Percentiles rank a stretch among this genome's conserved stretches.
Conservation (phyloP, 1,140 invertebrate genomes). For the Leptestheria dahalacensis region DNA sequence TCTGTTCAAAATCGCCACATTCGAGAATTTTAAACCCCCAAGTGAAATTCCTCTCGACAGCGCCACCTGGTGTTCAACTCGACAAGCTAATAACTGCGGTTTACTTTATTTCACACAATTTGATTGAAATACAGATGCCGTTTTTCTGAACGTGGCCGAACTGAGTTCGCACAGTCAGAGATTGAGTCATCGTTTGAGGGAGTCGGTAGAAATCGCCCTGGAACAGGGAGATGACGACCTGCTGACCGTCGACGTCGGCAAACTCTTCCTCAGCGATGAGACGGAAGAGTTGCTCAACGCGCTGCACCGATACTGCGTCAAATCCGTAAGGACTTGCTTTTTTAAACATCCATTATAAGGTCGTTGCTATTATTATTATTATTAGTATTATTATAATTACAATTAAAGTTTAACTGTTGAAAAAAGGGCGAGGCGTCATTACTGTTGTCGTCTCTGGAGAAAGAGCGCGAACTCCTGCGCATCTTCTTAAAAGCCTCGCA, state of each 20-base stretch:
- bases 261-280: slow-evolving; percentile 66
- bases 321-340: slow-evolving; percentile 23
- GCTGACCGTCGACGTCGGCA: slow-evolving; percentile 74
- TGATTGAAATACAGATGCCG: slow-evolving; percentile 37
- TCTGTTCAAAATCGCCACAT: no score
- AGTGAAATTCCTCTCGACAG: no score
- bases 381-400: not conserved
- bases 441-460: slow-evolving; percentile 75
- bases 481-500: slow-evolving; percentile 90
- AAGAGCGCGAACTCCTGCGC: slow-evolving; percentile 82
- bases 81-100: no score
- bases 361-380: no score
- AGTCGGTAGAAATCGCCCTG: slow-evolving; percentile 64
- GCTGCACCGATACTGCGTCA: slow-evolving; percentile 76
- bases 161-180: slow-evolving; percentile 73
- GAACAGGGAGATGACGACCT: slow-evolving; percentile 64
- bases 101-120: no score
- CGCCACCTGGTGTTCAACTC: no score
- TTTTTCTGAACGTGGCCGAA: slow-evolving; percentile 89
- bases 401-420: no score
- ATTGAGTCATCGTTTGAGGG: slow-evolving; percentile 68
- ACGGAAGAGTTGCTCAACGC: slow-evolving; percentile 76
- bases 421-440: slow-evolving; percentile 56
- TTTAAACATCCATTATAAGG: not conserved
- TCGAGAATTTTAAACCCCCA: no score